A percentile compares a stretch with the other conserved stretches of the same genome.
These are phyloP conservation scores for Edolisoma coerulescens DNA, from an alignment of 2,113 vertebrate species.

Conservation along the genomic window DNA sequence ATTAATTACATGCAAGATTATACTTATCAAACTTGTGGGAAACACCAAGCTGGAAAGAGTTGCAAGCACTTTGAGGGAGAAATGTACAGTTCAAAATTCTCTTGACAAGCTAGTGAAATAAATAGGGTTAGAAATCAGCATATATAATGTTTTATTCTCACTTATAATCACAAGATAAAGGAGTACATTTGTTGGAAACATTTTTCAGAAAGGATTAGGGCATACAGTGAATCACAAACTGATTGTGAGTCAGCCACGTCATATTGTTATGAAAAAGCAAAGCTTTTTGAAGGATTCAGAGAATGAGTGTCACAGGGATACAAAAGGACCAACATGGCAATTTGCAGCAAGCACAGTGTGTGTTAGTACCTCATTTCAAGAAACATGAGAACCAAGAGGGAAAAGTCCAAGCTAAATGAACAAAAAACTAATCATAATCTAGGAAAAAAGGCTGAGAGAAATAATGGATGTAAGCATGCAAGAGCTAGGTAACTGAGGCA, in stretches of 20 bases:
- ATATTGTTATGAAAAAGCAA: neutral
- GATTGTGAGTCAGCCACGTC: neutral
- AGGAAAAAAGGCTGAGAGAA: neutral
- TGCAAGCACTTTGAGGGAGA: neutral
- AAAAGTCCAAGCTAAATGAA: neutral
- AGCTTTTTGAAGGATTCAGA: neutral
- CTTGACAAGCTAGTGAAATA: neutral
- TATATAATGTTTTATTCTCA: neutral
- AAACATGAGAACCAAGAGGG: neutral
- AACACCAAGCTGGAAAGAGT: neutral
- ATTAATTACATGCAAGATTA: constrained; percentile 8
- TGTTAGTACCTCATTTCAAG: neutral
- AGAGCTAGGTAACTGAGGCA: neutral
- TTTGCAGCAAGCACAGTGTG: neutral
- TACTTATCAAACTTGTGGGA: neutral
- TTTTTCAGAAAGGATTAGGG: neutral
- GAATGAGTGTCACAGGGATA: neutral
- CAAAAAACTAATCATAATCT: neutral
- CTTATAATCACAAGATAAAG: neutral
- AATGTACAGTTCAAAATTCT: neutral
- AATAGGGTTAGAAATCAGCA: neutral
- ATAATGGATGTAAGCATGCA: neutral
- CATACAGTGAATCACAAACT: constrained; percentile 5
- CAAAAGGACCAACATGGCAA: neutral
- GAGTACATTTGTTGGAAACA: neutral